phyloP scores from a whole-genome alignment of 1,140 invertebrate species.

The Oreohelix idahoensis region DNA sequence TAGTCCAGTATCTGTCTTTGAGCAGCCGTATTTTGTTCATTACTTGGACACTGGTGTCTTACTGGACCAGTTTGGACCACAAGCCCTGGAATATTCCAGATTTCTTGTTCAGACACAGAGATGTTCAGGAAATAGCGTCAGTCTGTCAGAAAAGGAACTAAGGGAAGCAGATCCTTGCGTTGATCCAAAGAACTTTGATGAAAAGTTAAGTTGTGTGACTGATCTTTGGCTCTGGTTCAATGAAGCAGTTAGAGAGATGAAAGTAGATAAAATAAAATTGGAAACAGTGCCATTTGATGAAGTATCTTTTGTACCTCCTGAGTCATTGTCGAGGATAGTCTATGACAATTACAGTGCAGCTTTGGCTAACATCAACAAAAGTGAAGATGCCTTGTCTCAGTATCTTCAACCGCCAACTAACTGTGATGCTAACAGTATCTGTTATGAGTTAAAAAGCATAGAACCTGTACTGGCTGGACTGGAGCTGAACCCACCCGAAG shows the following conservation, averaged over 20 bases:
- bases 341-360: background rate
- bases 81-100: background rate
- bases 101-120: no score
- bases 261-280: background rate
- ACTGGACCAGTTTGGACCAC: background rate
- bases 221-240: background rate
- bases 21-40: background rate
- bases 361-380: background rate
- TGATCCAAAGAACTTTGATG: background rate
- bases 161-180: background rate
- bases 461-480: background rate
- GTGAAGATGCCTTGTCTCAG: background rate
- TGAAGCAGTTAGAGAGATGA: background rate
- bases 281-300: background rate
- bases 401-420: background rate
- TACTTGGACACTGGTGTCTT: background rate
- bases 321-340: background rate
- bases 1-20: constrained; percentile 6
- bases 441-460: background rate
- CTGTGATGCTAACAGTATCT: background rate
- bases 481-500: background rate
- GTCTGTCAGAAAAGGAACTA: background rate
- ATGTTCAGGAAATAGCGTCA: no score
- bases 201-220: background rate
- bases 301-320: background rate